A percentile compares a stretch with the other conserved stretches of the same genome.
Evolutionary conservation across 2,888 invertebrate genomes (phyloP).

Genomic region (Auanema freiburgensis): DNA sequence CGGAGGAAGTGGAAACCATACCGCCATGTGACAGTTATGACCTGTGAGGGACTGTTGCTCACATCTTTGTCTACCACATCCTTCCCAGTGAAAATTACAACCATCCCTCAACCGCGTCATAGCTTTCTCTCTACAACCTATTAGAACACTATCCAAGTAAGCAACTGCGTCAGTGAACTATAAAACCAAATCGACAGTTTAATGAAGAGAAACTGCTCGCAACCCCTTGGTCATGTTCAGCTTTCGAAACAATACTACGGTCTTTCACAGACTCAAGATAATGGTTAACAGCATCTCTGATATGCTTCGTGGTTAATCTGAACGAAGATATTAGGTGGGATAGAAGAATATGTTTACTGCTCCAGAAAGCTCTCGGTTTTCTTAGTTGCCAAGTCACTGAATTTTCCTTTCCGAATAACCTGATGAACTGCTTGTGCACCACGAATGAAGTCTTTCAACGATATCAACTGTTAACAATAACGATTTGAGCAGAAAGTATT

Average conservation of each 20-base stretch:
- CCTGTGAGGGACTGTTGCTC: constrained; percentile 83
- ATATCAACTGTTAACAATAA: no score
- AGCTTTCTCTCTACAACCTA: constrained; percentile 67
- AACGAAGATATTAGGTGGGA: not conserved
- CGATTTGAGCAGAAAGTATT: no score
- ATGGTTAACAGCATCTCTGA: constrained; percentile 14
- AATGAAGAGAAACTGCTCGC: no score
- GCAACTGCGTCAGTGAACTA: constrained; percentile 79
- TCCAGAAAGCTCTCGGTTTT: no score
- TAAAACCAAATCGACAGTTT: no score
- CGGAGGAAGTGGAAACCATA: constrained; percentile 43
- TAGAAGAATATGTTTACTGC: no score
- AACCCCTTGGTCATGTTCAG: constrained; percentile 35
- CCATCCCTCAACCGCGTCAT: constrained; percentile 77
- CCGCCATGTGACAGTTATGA: constrained; percentile 79
- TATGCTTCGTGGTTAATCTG: constrained; percentile 1
- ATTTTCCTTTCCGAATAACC: no score
- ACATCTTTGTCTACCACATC: constrained; percentile 79
- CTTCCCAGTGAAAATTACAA: constrained; percentile 79
- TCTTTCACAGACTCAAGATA: constrained; percentile 10
- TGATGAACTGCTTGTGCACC: no score
- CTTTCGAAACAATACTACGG: constrained; percentile 22
- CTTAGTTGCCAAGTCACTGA: no score
- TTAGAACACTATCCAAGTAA: constrained; percentile 72
- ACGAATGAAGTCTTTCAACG: no score